A percentile compares a stretch with the other conserved stretches of the same genome.
phyloP scores from a whole-genome alignment of 2,797 vertebrate species.

The Cirrhinus mrigala region DNA sequence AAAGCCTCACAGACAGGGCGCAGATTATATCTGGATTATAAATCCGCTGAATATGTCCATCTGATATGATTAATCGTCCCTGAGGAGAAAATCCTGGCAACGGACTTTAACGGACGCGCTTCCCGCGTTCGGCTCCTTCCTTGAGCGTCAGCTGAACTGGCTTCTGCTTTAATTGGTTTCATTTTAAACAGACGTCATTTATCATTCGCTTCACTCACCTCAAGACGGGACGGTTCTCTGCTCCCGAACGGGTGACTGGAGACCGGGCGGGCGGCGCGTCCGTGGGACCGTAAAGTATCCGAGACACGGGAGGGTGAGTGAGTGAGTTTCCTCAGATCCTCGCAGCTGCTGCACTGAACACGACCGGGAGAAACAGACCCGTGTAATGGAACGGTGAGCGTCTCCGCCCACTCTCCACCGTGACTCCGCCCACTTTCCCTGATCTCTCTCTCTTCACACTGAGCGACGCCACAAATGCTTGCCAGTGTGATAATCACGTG shows the following conservation, averaged over 20 bases:
- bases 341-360: conserved; percentile 59
- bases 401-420: conserved; percentile 60
- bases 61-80: conserved; percentile 36
- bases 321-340: conserved; percentile 59
- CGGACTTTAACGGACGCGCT: conserved; percentile 12
- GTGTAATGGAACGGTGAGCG: conserved; percentile 57
- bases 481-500: neutral
- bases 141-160: neutral
- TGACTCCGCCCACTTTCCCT: conserved; percentile 16
- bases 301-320: conserved; percentile 51
- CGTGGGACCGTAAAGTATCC: conserved; percentile 62
- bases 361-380: conserved; percentile 46
- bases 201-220: conserved; percentile 26
- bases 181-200: neutral
- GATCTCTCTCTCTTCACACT: neutral
- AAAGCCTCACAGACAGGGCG: neutral
- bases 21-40: conserved; percentile 35
- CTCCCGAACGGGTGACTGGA: conserved; percentile 22
- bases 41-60: conserved; percentile 23
- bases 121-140: neutral
- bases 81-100: conserved; percentile 32
- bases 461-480: neutral
- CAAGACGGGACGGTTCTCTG: conserved; percentile 12
- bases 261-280: neutral
- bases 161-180: neutral